phyloP scores from a whole-genome alignment of 2,113 vertebrate species.

The Reinhardtius hippoglossoides region DNA sequence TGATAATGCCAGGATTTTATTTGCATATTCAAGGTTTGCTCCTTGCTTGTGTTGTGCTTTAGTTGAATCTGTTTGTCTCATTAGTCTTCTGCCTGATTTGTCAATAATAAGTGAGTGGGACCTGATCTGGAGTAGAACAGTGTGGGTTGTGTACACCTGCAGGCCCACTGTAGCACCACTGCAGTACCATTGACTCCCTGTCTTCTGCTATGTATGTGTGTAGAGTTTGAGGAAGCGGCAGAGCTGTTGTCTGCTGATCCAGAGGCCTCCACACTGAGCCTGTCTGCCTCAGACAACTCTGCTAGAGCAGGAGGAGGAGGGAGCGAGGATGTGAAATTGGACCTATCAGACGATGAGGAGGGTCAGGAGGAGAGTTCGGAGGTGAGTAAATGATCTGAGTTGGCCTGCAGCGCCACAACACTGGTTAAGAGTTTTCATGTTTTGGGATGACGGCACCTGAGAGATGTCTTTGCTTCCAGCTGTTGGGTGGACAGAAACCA shows the following conservation, averaged over 20 bases:
- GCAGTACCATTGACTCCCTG: background rate
- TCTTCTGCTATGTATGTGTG: background rate
- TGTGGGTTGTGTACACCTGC: background rate
- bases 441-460: background rate
- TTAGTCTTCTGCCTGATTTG: background rate
- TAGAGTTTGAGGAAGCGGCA: conserved; percentile 88
- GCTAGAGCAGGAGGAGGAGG: background rate
- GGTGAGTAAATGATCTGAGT: conserved; percentile 45
- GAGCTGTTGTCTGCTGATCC: conserved; percentile 84
- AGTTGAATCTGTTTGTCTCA: background rate
- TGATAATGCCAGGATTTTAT: background rate
- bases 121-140: background rate
- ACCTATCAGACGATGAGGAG: conserved; percentile 81
- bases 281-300: conserved; percentile 30
- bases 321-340: conserved; percentile 77
- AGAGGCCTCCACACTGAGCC: conserved; percentile 75
- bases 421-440: too few relatives aligned
- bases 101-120: too few relatives aligned
- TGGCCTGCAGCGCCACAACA: background rate
- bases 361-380: conserved; percentile 83
- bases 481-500: conserved; percentile 82
- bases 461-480: conserved; percentile 71
- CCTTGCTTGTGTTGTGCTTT: background rate
- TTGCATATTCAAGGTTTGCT: background rate
- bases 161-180: background rate